phyloP scores from a whole-genome alignment of 2,797 vertebrate genomes.

The Lophura swinhoii region DNA sequence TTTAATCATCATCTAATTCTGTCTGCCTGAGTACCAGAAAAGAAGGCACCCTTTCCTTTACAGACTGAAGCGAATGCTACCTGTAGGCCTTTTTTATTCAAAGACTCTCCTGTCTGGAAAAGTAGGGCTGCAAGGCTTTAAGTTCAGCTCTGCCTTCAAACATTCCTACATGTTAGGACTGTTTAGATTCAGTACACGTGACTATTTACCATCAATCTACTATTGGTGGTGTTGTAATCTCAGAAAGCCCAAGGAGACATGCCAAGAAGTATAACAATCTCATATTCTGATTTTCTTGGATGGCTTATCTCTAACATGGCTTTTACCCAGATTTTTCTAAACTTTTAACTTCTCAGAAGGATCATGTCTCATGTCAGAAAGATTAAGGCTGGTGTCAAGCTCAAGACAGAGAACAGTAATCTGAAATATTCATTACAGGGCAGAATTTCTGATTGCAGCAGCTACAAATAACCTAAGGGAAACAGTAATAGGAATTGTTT shows the following conservation, averaged over 20 bases:
- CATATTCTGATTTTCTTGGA: neutral
- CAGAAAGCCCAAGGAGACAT: neutral
- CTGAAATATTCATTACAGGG: neutral
- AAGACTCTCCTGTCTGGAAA: neutral
- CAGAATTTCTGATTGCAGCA: slow-evolving; percentile 20
- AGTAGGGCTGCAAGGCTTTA: neutral
- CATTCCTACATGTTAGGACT: neutral
- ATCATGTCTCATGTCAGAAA: neutral
- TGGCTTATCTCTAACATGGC: neutral
- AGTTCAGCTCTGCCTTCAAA: neutral
- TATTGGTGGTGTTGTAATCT: neutral
- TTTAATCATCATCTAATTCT: neutral
- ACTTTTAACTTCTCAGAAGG: neutral
- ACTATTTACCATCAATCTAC: neutral
- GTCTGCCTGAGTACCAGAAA: neutral
- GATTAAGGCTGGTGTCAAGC: neutral
- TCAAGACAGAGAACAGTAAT: neutral
- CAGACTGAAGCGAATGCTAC: neutral
- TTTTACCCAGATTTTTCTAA: neutral
- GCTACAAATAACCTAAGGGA: slow-evolving; percentile 25
- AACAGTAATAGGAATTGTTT: slow-evolving; percentile 27
- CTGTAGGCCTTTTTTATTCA: neutral
- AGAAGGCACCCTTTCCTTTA: neutral
- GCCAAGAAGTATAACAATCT: neutral
- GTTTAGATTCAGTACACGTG: neutral